Conservation (phyloP, 2,888 invertebrate genomes). For the Coremacera marginata region DNA sequence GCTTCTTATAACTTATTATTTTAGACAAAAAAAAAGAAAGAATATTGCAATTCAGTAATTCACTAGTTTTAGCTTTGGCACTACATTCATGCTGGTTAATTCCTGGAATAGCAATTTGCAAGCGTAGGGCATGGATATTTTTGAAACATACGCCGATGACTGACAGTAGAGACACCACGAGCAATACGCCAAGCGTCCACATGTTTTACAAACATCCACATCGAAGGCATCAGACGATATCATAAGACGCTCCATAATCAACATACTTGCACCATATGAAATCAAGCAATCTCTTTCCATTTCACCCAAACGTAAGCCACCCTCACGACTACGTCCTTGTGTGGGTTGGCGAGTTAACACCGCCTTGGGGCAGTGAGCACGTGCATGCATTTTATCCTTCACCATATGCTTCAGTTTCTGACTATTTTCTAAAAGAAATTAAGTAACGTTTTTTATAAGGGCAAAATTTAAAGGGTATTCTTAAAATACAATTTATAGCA, state of each 20-base stretch:
- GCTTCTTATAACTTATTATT: not conserved
- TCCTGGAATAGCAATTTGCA: constrained; percentile 98
- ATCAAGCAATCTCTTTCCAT: constrained; percentile 99
- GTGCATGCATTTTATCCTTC: constrained; percentile 98
- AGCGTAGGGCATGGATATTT: constrained; percentile 97
- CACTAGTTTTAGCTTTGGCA: constrained; percentile 86
- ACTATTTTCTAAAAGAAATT: too few relatives aligned
- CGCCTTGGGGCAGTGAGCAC: constrained; percentile 93
- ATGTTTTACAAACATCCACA: constrained; percentile 96
- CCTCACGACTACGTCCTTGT: constrained; percentile 94
- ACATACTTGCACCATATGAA: constrained; percentile 97
- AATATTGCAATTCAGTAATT: constrained; percentile 71
- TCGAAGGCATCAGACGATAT: constrained; percentile 97
- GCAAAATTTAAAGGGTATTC: too few relatives aligned
- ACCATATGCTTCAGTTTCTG: constrained; percentile 99
- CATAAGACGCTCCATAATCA: constrained; percentile 96
- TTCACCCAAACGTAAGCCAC: constrained; percentile 96
- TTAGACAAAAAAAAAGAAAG: not conserved
- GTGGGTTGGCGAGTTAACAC: constrained; percentile 98
- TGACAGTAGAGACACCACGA: constrained; percentile 98
- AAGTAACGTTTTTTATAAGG: too few relatives aligned
- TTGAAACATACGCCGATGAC: constrained; percentile 92
- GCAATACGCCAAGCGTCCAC: constrained; percentile 93
- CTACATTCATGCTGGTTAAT: constrained; percentile 97
- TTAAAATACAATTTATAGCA: too few relatives aligned